Base-by-base conservation (phyloP, 2,113 vertebrate genomes). In the Polypterus senegalus region DNA sequence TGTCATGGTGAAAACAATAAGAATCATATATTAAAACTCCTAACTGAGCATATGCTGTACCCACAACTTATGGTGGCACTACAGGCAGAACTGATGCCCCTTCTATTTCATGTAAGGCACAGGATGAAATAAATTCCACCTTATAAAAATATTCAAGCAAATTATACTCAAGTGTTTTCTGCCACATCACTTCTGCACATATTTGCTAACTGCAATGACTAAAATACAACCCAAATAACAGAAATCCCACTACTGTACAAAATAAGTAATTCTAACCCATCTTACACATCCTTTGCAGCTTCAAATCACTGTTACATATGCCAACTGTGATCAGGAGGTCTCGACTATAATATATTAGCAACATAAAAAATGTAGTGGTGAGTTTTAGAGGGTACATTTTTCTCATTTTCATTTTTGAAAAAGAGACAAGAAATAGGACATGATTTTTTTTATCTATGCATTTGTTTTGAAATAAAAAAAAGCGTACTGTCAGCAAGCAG, bases 51-150 rank as follows among this genome's bases (percentile, higher is more conserved):
- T 48, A 54, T 54, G 57, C 48, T 54, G 49, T 61, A 61, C 55
- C 59, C 27, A 27, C 27, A 27, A 54, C 62, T 27, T 66, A 70
- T 69, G 71, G 73, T 77, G 74, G 74, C 73, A 73, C 76, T 68
- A 73, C 78, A 85, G 78, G 61, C 74, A 79, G 87, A 81, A 83
- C 85, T 77, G 74, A 77, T 76, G 45, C 77, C 54, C 81, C 76
- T 87, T 84, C 79, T 91, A 77, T 91, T 93, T 87, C 88, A 93
- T 84, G 70, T 96, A 97, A 97, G 92, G 92, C 92, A 97, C 94
- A 89, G 88, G 89, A 97, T 92, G 91, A 93, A 93, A 88, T 76
- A 86, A 91, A 92, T 82, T 86, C 87, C 87, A 86, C 77, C 83
- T 77, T 27, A 27, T 27, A 93, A 72, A 86, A 79, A 87, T 77